These are phyloP conservation scores for Felis catus DNA, from an alignment of 2,113 vertebrate species.

Conservation along the genomic window DNA sequence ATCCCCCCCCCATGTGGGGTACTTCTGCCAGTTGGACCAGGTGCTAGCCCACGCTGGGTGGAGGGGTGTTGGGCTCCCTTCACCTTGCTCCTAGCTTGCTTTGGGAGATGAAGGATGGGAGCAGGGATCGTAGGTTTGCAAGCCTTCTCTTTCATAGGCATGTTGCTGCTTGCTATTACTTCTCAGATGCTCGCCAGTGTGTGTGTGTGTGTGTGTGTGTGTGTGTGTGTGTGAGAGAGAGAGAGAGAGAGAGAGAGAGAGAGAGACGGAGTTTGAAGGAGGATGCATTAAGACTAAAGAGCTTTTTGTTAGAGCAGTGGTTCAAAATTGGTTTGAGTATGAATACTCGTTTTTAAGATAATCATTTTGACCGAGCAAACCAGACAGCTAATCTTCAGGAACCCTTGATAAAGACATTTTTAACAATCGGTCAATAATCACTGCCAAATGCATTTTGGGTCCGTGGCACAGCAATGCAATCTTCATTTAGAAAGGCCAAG, in stretches of 20 bases:
- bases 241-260: neutral
- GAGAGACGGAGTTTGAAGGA: neutral
- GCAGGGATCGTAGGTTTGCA: neutral
- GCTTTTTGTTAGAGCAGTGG: neutral
- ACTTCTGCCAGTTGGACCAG: neutral
- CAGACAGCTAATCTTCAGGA: neutral
- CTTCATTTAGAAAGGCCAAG: conserved; percentile 15
- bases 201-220: neutral
- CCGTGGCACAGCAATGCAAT: neutral
- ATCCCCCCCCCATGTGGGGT: no score
- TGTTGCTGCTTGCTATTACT: neutral
- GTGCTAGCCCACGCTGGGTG: neutral
- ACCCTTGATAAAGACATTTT: neutral
- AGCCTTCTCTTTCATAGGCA: neutral
- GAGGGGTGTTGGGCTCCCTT: neutral
- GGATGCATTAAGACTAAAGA: neutral
- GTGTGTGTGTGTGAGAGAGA: neutral
- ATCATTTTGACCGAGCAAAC: neutral
- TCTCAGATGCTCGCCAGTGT: neutral
- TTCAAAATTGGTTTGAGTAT: conserved; percentile 17
- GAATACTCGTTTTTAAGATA: conserved; percentile 16
- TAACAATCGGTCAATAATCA: neutral
- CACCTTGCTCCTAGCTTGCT: neutral
- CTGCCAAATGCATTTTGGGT: conserved; percentile 3
- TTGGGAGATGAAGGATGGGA: neutral